Evolutionary conservation across 1,140 invertebrate genomes (phyloP).

Genomic region (Eueides isabella): DNA sequence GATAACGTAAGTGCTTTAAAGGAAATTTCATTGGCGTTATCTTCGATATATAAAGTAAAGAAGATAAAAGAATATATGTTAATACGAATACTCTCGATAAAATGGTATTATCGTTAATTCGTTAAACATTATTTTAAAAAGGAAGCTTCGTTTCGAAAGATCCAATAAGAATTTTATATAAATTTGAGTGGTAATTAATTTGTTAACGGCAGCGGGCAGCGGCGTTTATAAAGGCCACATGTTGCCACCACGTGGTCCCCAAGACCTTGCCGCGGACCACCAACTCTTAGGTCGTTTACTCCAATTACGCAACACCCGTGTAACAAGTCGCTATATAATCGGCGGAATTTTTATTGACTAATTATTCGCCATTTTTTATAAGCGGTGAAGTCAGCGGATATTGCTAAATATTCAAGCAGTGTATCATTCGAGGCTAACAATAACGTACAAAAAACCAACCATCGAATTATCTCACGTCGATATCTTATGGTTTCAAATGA

Average conservation of each 20-base stretch:
- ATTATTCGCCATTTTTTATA: slow-evolving; percentile 79
- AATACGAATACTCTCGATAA: not conserved
- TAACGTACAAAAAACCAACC: slow-evolving; percentile 70
- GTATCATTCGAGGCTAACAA: slow-evolving; percentile 79
- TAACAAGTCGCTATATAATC: slow-evolving; percentile 77
- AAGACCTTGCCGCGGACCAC: slow-evolving; percentile 67
- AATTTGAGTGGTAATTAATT: slow-evolving; percentile 43
- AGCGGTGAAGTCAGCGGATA: slow-evolving; percentile 79
- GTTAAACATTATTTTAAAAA: not conserved
- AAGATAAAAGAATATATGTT: not conserved
- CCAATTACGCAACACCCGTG: slow-evolving; percentile 79
- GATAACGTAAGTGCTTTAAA: slow-evolving; percentile 8
- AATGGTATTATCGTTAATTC: not conserved
- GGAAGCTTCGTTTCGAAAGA: not conserved
- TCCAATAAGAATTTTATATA: slow-evolving; percentile 20
- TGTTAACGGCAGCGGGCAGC: slow-evolving; percentile 27
- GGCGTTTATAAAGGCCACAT: slow-evolving; percentile 43
- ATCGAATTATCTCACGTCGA: slow-evolving; percentile 70
- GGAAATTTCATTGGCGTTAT: not conserved
- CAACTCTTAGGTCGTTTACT: slow-evolving; percentile 77
- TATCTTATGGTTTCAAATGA: slow-evolving; percentile 55
- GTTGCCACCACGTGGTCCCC: slow-evolving; percentile 62
- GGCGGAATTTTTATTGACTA: slow-evolving; percentile 81
- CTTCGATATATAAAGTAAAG: not conserved
- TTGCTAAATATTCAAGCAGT: slow-evolving; percentile 80